A percentile compares a stretch with the other conserved stretches of the same genome.
phyloP scores from a whole-genome alignment of 92 coral and sea anemone species.

The Galaxea fascicularis region DNA sequence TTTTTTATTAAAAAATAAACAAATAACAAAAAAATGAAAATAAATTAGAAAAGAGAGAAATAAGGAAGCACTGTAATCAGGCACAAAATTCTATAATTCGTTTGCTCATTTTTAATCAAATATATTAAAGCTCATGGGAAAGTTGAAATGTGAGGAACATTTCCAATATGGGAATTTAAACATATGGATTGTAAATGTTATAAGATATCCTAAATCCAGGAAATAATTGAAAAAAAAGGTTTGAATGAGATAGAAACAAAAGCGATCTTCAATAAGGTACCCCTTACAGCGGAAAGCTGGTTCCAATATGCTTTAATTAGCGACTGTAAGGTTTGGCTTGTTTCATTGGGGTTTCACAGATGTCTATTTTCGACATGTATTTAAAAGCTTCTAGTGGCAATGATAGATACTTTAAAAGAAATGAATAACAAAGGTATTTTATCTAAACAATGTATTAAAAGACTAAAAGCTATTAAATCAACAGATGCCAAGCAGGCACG shows the following conservation, averaged over 20 bases:
- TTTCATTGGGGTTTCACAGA: slow-evolving; percentile 62
- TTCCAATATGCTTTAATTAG: slow-evolving; percentile 78
- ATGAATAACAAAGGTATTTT: slow-evolving; percentile 77
- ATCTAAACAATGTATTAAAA: slow-evolving; percentile 90
- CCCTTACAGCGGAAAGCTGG: slow-evolving; percentile 59
- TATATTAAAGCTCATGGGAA: slow-evolving; percentile 30
- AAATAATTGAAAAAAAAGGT: slow-evolving; percentile 56
- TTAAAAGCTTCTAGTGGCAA: slow-evolving; percentile 76
- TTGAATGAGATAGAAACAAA: slow-evolving; percentile 59
- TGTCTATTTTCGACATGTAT: slow-evolving; percentile 82
- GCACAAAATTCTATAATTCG: neutral
- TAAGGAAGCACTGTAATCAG: neutral
- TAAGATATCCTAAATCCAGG: slow-evolving; percentile 56
- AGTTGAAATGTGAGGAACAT: slow-evolving; percentile 48
- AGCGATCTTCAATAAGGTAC: slow-evolving; percentile 25
- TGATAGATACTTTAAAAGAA: slow-evolving; percentile 86
- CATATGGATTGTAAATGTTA: slow-evolving; percentile 60
- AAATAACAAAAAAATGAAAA: neutral
- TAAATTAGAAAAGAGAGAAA: neutral
- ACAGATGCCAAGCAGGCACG: slow-evolving; percentile 78
- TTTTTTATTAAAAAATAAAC: too few species aligned
- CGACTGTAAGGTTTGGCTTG: slow-evolving; percentile 46
- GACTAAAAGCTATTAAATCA: slow-evolving; percentile 80
- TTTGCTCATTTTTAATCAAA: neutral
- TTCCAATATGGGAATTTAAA: slow-evolving; percentile 58